phyloP scores from a whole-genome alignment of 2,888 invertebrate species.

The Gnatocerus cornutus region DNA sequence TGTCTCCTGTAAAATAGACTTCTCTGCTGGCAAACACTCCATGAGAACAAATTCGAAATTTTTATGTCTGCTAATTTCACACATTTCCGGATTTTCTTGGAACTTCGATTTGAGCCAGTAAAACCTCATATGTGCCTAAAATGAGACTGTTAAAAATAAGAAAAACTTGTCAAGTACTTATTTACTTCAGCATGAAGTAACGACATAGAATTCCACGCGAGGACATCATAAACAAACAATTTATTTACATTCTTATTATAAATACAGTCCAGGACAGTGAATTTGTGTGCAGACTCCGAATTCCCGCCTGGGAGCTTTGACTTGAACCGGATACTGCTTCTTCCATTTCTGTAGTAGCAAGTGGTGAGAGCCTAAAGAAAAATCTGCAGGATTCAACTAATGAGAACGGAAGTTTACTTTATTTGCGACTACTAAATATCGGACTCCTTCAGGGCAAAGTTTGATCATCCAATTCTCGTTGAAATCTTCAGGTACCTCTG shows the following conservation, averaged over 20 bases:
- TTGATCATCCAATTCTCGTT: conserved; percentile 81
- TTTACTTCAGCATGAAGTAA: conserved; percentile 84
- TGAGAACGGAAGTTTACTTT: conserved; percentile 68
- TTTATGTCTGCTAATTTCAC: conserved; percentile 67
- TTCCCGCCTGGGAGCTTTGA: conserved; percentile 85
- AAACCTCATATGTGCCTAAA: conserved; percentile 87
- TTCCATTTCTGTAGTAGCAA: conserved; percentile 51
- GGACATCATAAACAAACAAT: conserved; percentile 87
- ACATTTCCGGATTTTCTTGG: conserved; percentile 75
- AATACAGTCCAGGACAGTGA: conserved; percentile 89
- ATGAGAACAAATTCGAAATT: conserved; percentile 72
- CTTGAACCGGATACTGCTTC: conserved; percentile 68
- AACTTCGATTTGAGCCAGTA: conserved; percentile 88
- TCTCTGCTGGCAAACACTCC: conserved; percentile 72
- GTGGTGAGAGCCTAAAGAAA: conserved; percentile 39
- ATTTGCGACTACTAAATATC: conserved; percentile 87
- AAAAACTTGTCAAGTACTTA: not conserved
- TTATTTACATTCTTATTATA: conserved; percentile 76
- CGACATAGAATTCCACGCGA: conserved; percentile 85
- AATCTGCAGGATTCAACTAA: not conserved
- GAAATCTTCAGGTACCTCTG: conserved; percentile 87
- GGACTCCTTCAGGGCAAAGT: conserved; percentile 88
- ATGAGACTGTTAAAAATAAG: conserved; percentile 50
- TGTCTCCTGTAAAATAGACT: conserved; percentile 70
- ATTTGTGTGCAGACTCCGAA: conserved; percentile 68